Evolutionary conservation across 2,888 invertebrate species (phyloP).

Genomic region (Nymphalis c-album): DNA sequence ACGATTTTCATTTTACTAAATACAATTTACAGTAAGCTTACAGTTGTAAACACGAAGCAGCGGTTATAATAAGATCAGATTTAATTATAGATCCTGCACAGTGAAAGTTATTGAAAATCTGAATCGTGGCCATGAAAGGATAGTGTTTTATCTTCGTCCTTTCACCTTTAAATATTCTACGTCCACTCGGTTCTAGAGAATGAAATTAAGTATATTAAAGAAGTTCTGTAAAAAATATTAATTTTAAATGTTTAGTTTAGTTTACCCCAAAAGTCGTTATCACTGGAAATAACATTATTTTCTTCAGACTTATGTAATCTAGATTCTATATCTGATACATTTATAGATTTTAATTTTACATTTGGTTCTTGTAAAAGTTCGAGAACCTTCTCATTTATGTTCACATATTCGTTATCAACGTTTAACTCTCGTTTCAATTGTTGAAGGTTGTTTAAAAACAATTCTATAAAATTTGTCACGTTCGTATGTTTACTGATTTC

Average conservation of each 20-base stretch:
- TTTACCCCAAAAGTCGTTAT: conserved; percentile 62
- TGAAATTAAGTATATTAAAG: neutral
- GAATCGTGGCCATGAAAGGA: conserved; percentile 68
- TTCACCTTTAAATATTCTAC: conserved; percentile 58
- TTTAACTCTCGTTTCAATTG: conserved; percentile 46
- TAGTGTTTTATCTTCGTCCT: conserved; percentile 56
- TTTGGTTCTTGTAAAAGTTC: conserved; percentile 36
- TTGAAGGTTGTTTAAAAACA: conserved; percentile 49
- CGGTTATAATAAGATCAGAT: conserved; percentile 63
- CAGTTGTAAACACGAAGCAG: conserved; percentile 71
- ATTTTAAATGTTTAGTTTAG: neutral
- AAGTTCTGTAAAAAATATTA: neutral
- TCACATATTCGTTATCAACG: conserved; percentile 38
- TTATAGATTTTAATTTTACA: conserved; percentile 24
- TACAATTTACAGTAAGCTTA: conserved; percentile 43
- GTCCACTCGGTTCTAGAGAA: conserved; percentile 50
- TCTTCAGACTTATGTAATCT: conserved; percentile 22
- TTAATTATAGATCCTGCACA: conserved; percentile 69
- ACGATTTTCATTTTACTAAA: too few species aligned
- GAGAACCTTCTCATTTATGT: conserved; percentile 46
- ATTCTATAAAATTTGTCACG: conserved; percentile 44
- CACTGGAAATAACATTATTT: conserved; percentile 34
- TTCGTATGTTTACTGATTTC: conserved; percentile 36
- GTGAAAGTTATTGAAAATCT: conserved; percentile 60
- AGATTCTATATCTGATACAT: conserved; percentile 20